phyloP scores from a whole-genome alignment of 2,888 invertebrate genomes.

The Cryptus armator region DNA sequence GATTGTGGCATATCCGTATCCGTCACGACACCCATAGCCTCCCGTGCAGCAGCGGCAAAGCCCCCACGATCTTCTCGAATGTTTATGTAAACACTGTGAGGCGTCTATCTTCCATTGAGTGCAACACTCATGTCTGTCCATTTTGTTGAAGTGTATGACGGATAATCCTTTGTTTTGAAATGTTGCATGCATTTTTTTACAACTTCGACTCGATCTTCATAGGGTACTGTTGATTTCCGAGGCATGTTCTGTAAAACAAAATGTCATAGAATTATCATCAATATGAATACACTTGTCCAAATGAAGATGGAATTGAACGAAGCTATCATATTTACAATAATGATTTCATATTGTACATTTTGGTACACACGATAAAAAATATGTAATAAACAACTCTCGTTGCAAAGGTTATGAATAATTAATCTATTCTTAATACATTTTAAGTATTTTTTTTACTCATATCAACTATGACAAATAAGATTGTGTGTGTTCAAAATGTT shows the following conservation, averaged over 20 bases:
- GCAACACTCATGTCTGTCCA: slow-evolving; percentile 27
- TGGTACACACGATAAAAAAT: too few relatives aligned
- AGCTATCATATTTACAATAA: neutral
- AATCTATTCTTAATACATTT: too few relatives aligned
- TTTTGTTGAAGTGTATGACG: slow-evolving; percentile 10
- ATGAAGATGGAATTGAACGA: neutral
- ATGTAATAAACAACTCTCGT: too few relatives aligned
- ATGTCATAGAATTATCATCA: neutral
- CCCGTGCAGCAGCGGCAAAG: too few relatives aligned
- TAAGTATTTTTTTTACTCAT: too few relatives aligned
- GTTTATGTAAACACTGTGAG: slow-evolving; percentile 8
- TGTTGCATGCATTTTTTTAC: slow-evolving; percentile 4
- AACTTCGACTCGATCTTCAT: slow-evolving; percentile 19
- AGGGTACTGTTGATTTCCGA: slow-evolving; percentile 3
- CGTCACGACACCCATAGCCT: too few relatives aligned
- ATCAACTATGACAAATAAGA: too few relatives aligned
- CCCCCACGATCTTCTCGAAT: slow-evolving; percentile 17
- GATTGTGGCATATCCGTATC: too few relatives aligned
- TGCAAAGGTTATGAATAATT: too few relatives aligned
- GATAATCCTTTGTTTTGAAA: slow-evolving; percentile 13
- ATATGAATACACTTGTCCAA: neutral
- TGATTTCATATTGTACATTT: neutral
- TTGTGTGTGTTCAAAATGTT: too few relatives aligned
- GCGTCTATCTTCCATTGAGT: slow-evolving; percentile 3
- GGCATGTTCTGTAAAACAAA: neutral